Evolutionary conservation across 2,888 invertebrate species (phyloP).

Genomic region (Electrophaes corylata): DNA sequence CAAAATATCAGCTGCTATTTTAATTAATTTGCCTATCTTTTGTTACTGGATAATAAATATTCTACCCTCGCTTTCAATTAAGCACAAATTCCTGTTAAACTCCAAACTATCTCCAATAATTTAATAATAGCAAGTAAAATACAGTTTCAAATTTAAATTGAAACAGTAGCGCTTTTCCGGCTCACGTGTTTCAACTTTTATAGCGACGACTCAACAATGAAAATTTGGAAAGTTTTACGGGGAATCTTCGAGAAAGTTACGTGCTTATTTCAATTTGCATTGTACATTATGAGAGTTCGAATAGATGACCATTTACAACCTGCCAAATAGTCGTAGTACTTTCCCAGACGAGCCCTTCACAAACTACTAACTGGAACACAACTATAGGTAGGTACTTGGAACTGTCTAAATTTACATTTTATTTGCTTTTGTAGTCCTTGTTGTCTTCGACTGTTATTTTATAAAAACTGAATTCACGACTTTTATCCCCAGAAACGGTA

Average conservation of each 20-base stretch:
- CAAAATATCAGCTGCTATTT: neutral
- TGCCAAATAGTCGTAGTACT: neutral
- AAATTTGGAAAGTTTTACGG: slow-evolving; percentile 56
- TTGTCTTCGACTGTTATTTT: no score
- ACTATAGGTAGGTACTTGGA: no score
- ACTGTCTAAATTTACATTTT: no score
- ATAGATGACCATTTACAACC: neutral
- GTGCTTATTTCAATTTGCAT: slow-evolving; percentile 50
- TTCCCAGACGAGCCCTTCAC: no score
- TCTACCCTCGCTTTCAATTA: neutral
- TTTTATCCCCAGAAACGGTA: no score
- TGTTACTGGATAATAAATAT: neutral
- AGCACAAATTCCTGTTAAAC: neutral
- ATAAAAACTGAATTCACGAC: no score
- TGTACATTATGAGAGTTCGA: slow-evolving; percentile 33
- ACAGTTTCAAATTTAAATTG: slow-evolving; percentile 25
- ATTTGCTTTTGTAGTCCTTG: no score
- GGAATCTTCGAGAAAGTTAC: slow-evolving; percentile 44
- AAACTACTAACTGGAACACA: no score
- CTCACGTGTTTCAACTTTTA: slow-evolving; percentile 36
- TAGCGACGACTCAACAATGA: slow-evolving; percentile 40
- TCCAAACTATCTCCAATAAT: neutral
- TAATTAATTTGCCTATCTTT: neutral
- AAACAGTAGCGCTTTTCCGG: slow-evolving; percentile 21
- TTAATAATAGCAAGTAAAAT: slow-evolving; percentile 1